Evolutionary conservation across 1,140 invertebrate species (phyloP).

Genomic region (Dufourea novaeangliae): DNA sequence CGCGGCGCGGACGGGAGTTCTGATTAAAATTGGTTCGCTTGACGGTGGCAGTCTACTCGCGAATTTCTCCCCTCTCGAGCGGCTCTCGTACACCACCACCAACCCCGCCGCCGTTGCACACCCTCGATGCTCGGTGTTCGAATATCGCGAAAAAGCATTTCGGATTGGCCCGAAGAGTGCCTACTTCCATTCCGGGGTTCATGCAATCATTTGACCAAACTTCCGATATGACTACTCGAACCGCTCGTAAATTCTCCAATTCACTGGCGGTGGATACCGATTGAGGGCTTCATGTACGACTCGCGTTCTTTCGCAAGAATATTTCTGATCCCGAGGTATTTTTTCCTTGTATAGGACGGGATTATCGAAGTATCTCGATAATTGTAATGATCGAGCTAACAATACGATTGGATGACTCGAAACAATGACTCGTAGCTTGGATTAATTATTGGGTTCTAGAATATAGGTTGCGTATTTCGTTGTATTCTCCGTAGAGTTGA

Average conservation of each 20-base stretch:
- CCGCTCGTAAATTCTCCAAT: not conserved
- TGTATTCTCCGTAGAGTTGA: too few relatives aligned
- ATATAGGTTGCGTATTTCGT: not conserved
- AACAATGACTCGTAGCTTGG: too few relatives aligned
- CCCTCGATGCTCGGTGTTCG: not conserved
- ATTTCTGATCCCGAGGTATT: not conserved
- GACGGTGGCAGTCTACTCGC: not conserved
- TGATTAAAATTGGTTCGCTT: constrained; percentile 35
- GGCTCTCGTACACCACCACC: not conserved
- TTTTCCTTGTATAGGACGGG: too few relatives aligned
- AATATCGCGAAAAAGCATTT: constrained; percentile 1
- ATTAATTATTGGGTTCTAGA: too few relatives aligned
- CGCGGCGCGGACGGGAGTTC: constrained; percentile 4
- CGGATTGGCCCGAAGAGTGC: not conserved
- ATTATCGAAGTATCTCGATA: too few relatives aligned
- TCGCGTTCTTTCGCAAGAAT: not conserved
- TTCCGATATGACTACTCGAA: not conserved
- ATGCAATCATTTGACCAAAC: not conserved
- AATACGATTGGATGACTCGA: too few relatives aligned
- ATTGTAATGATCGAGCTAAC: too few relatives aligned
- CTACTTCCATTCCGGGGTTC: not conserved
- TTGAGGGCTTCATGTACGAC: not conserved
- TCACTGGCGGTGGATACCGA: not conserved
- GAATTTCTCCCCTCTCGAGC: too few relatives aligned
- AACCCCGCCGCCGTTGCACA: too few relatives aligned